Evolutionary conservation across 2,113 vertebrate genomes (phyloP), one percentile per base, ranked within the genome.

Genomic region (Litocranius walleri): DNA sequence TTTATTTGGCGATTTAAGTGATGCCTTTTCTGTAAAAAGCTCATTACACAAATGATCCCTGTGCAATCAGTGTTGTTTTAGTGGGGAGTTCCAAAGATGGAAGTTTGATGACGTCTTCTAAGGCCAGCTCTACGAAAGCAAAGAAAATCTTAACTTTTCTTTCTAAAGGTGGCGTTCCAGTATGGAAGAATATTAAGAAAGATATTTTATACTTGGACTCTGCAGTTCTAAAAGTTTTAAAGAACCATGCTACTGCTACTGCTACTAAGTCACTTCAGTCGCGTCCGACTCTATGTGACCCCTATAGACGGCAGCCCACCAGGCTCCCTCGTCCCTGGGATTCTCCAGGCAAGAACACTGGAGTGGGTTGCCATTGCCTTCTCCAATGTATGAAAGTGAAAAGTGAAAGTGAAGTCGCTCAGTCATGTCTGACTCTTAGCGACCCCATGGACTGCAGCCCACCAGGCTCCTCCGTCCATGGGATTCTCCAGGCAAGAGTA

Each of bases 51-150:
- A 80, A 56, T 27, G 54, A 61, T 8, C 21, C 40, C 9, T 36
- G 10, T 59, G 54, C 59, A 50, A 43, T 82, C 80, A 50, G 7
- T 84, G 84, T 40, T 93, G 50, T 95, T 94, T 95, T 86, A 88
- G 43, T 71, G 43, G 62, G 16, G n/a, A 59, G 54, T 94, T 96
- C 95, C 67, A 91, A 85, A 95, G 88, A 67, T 13, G 0, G 36
- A 78, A 95, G 8, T 89, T 98, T 94, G 40, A 85, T 98, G 98
- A 93, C 91, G 97, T 90, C 48, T 19, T 97, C 80, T 94, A 81
- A 88, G 45, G 56, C 93, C 85, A 92, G 61, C 97, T 96, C 67
- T 56, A n/a, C 27, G 61, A 98, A 97, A 94, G 90, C 94, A 95
- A 71, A 77, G 6, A 67, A 90, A 88, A 81, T 59, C 33, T 23